Base-by-base conservation (phyloP, 2,797 vertebrate genomes). In the Eulemur rubriventer region DNA sequence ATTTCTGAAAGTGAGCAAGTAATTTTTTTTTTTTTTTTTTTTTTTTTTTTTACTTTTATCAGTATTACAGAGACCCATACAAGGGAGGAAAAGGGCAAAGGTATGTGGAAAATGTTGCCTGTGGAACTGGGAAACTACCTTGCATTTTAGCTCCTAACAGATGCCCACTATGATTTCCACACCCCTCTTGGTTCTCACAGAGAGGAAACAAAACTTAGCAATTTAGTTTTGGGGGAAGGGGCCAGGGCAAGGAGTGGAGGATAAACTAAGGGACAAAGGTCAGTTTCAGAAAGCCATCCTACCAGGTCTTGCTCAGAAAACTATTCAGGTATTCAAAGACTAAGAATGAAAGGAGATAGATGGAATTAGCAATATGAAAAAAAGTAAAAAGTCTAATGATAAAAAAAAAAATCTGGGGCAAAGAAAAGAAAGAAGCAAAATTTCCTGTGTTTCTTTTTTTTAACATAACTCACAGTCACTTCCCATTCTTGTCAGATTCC, bases 221-320 rank as follows among this genome's bases (percentile, higher is more conserved):
- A 5, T 95, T 89, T 92, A 96, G 96, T n/a, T 6, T 59, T 82
- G 33, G 88, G 80, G 65, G 46, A 82, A 91, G 70, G 73, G 26
- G 65, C 26, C 46, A 50, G 61, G 41, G 35, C 41, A 55, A 80
- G 46, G 18, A 73, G 90, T 84, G 89, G 96, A 91, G 17, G 90
- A 96, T 94, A 96, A 98, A 95, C 96, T 94, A 96, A 98, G 97
- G 98, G 97, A 97, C 94, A 97, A 96, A 98, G 97, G 89, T 97
- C 96, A 97, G 78, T 94, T 96, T 96, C 84, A 41, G 97, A 98
- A 97, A 96, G 94, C 88, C 88, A 94, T 95, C 72, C 97, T 96
- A 84, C 94, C 0, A 26, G 86, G 87, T 95, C 92, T 80, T 35
- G 90, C 89, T 97, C 97, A 97, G 96, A 80, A 97, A 97, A 96